These are phyloP conservation scores for Laticauda colubrina DNA, from an alignment of 2,113 vertebrate species.

Conservation along the genomic window DNA sequence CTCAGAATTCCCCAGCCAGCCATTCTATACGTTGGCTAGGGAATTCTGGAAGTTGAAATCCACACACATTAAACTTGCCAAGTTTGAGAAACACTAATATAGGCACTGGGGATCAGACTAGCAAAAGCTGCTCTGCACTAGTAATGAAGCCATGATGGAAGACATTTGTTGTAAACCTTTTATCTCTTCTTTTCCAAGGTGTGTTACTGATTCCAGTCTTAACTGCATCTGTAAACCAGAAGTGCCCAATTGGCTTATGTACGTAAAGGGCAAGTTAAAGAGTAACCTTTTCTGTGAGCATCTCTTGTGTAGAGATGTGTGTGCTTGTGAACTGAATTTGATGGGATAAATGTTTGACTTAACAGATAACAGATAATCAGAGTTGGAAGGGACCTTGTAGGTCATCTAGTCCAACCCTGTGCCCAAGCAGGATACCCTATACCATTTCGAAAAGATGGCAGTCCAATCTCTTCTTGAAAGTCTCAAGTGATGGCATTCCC, in stretches of 20 bases:
- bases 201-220: neutral
- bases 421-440: too few relatives aligned
- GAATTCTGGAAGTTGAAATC: neutral
- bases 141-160: neutral
- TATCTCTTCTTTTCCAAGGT: neutral
- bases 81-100: neutral
- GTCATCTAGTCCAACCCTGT: too few relatives aligned
- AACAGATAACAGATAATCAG: too few relatives aligned
- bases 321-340: neutral
- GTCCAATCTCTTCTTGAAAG: too few relatives aligned
- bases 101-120: neutral
- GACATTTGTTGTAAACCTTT: neutral
- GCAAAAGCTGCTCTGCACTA: neutral
- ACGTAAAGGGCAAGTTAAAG: neutral
- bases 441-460: too few relatives aligned
- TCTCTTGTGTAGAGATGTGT: neutral
- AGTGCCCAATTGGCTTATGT: neutral
- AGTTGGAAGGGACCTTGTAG: too few relatives aligned
- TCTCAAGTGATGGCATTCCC: too few relatives aligned
- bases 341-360: neutral
- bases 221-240: neutral
- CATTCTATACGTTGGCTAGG: neutral
- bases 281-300: neutral
- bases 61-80: neutral
- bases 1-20: neutral